A percentile compares a stretch with the other conserved stretches of the same genome.
These are phyloP conservation scores for Tragelaphus imberbis DNA, from an alignment of 2,113 vertebrate genomes.

Conservation along the genomic window DNA sequence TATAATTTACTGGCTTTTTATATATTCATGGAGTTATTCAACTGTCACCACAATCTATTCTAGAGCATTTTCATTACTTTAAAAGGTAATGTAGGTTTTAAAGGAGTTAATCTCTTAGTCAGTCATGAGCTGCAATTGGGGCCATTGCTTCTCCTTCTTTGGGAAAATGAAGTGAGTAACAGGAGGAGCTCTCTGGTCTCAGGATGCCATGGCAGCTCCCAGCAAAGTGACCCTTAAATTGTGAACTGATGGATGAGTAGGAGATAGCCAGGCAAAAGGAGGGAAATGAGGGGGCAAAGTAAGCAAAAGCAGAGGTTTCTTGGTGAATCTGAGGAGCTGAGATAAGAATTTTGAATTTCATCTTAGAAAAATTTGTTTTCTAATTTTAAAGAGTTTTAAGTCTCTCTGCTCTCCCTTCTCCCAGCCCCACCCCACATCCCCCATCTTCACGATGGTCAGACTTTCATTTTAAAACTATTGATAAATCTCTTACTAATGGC, in stretches of 20 bases:
- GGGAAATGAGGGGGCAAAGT: neutral
- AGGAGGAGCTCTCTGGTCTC: neutral
- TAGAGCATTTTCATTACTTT: neutral
- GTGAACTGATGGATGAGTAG: neutral
- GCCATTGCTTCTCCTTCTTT: neutral
- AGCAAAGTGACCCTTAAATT: neutral
- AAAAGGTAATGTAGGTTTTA: neutral
- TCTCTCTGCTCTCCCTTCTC: neutral
- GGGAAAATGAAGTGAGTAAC: neutral
- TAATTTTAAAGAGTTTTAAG: neutral
- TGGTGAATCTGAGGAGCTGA: neutral
- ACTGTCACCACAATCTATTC: neutral
- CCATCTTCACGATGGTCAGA: neutral
- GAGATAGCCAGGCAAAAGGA: neutral
- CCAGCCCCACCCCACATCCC: accelerated
- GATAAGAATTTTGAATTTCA: neutral
- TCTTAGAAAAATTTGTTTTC: neutral
- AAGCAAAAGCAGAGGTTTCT: neutral
- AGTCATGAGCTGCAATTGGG: neutral
- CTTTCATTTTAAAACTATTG: neutral
- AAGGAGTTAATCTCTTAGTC: neutral
- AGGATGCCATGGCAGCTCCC: neutral
- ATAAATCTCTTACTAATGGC: neutral
- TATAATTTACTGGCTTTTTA: neutral
- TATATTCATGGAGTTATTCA: neutral